Conservation (phyloP, 30 jellyfish, hydroid and myxozoan genomes). For the Cassiopea xamachana region DNA sequence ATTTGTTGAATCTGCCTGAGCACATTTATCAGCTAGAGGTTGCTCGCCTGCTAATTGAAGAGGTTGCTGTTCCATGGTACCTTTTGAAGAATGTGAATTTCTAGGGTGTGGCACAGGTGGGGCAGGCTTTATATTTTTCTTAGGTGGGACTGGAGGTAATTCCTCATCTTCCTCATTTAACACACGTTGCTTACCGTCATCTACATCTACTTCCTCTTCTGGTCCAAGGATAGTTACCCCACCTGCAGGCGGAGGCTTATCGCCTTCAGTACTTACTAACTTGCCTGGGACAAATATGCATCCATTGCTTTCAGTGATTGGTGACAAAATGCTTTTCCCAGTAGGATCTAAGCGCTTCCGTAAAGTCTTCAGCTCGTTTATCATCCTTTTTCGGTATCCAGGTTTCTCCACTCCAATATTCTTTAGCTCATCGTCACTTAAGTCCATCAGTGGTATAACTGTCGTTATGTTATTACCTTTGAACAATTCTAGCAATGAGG, state of each 20-base stretch:
- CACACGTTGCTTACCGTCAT: background rate
- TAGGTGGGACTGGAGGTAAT: constrained; percentile 45
- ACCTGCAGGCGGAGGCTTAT: too few species aligned
- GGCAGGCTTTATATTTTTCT: background rate
- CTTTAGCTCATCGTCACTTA: constrained; percentile 59
- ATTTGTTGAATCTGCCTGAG: background rate
- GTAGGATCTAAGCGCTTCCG: constrained; percentile 30
- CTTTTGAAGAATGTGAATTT: background rate
- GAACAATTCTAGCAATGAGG: constrained; percentile 37
- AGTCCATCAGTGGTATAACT: constrained; percentile 23
- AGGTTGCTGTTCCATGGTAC: background rate
- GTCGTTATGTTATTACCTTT: constrained; percentile 8
- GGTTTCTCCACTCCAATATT: constrained; percentile 78
- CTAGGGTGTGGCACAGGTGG: constrained; percentile 56
- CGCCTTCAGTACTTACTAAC: background rate
- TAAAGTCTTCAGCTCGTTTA: constrained; percentile 57
- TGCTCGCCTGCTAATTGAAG: background rate
- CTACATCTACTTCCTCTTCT: constrained; percentile 2
- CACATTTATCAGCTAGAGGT: background rate
- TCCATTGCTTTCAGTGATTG: background rate
- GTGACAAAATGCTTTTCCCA: background rate
- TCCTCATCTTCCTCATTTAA: constrained; percentile 1
- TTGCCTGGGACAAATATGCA: background rate
- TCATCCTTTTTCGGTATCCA: constrained; percentile 84
- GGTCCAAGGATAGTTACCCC: background rate